Base-by-base conservation (phyloP, 2,113 vertebrate genomes). In the Pogonocichla stellata region DNA sequence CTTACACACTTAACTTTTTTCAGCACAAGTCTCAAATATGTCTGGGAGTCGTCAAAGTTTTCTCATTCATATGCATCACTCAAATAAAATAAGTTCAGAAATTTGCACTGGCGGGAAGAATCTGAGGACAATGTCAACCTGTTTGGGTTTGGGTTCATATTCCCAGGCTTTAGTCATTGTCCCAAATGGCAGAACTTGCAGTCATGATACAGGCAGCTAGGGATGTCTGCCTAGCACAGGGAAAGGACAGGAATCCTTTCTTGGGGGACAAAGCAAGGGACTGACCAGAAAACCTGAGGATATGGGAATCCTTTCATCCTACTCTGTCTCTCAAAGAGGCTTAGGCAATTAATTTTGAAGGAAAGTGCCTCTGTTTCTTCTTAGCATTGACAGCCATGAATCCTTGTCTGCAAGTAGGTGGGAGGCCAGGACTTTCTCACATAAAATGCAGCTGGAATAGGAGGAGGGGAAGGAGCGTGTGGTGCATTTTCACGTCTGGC, bases 371-470 rank as follows among this genome's bases (percentile, higher is more conserved):
- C 66, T 80, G 15, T 61, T 16, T 82, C 48, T 34, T 43, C 75
- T 65, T 88, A 78, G 20, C 29, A 47, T 66, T 90, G 3, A 5
- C 38, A 78, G 33, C 20, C 29, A 24, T 42, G 54, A 92, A 77
- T 80, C 50, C 71, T 92, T 81, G 79, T 58, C 71, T 88, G 45
- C 31, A 70, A 92, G 66, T 58, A 77, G 25, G 54, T 86, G 66
- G 74, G 82, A 82, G 62, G 79, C 50, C 85, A 88, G 45, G 38
- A 53, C 62, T 92, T 92, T 80, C 70, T 82, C 82, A 92, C 54
- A 56, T 22, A 14, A 86, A 94, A 16, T 73, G 31, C 71, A 92
- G 92, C 93, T 96, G 93, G 54, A 88, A 77, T 19, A 94, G 66
- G 45, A 94, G 84, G 78, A 77, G 54, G 74, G 70, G 29, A 93